phyloP scores from a whole-genome alignment of 2,797 vertebrate species.

The Psittacula derbiana region DNA sequence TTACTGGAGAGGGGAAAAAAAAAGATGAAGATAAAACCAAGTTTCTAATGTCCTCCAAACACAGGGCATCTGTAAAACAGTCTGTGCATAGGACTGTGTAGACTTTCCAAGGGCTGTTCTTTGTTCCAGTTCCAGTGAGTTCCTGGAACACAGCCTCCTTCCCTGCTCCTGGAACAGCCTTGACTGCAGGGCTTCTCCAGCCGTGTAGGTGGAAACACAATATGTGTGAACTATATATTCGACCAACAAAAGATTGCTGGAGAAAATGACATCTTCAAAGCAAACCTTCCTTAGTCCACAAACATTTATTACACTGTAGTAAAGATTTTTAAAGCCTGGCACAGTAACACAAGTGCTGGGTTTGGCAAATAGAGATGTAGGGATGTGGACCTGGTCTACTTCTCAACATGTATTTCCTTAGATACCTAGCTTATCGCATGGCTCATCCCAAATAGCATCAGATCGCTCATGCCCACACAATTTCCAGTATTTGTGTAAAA shows the following conservation, averaged over 20 bases:
- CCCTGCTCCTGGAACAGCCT: constrained; percentile 62
- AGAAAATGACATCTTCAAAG: constrained; percentile 31
- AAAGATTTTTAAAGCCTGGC: constrained; percentile 37
- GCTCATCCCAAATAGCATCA: not conserved
- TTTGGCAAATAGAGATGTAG: not conserved
- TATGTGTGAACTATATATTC: not conserved
- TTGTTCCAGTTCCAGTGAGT: constrained; percentile 71
- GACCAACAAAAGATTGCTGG: constrained; percentile 15
- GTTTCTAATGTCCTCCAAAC: constrained; percentile 49
- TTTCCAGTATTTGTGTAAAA: not conserved
- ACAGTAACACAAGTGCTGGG: not conserved
- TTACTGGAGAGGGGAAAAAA: rapidly evolving
- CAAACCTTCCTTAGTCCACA: not conserved
- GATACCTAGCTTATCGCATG: not conserved
- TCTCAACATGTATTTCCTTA: not conserved
- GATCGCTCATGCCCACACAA: not conserved
- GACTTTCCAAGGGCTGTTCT: constrained; percentile 68
- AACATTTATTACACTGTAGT: not conserved
- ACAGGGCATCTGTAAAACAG: constrained; percentile 62
- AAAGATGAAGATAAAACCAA: constrained; percentile 49
- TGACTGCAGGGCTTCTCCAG: constrained; percentile 63
- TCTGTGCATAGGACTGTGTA: constrained; percentile 43
- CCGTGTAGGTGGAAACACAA: constrained; percentile 61
- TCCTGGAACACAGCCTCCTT: constrained; percentile 68
- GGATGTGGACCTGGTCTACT: not conserved